Conservation (phyloP, 2,797 vertebrate species). For the Sebastes alutus region DNA sequence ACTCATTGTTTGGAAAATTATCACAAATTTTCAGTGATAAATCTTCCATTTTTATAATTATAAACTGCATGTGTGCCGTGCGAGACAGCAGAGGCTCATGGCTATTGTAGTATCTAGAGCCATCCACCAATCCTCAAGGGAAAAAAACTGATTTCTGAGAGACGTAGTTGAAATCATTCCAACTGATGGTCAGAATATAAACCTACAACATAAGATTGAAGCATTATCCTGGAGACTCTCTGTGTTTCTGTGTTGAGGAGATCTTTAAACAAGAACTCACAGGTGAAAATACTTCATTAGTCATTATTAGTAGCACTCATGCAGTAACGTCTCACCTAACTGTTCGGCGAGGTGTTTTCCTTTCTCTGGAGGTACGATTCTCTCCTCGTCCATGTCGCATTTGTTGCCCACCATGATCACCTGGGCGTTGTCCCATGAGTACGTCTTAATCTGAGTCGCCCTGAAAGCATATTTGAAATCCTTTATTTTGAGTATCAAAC, state of each 20-base stretch:
- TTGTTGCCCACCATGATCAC: constrained; percentile 98
- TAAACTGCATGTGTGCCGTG: background rate
- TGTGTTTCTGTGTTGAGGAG: background rate
- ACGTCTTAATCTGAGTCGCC: constrained; percentile 98
- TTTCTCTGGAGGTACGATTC: constrained; percentile 90
- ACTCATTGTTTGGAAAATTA: background rate
- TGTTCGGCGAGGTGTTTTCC: constrained; percentile 94
- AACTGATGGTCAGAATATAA: background rate
- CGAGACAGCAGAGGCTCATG: background rate
- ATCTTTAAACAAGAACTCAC: background rate
- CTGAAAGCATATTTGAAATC: constrained; percentile 71
- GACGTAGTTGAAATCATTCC: no score
- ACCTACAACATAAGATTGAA: background rate
- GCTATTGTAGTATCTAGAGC: background rate
- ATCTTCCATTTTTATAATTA: background rate
- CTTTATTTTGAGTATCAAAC: background rate
- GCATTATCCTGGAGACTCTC: background rate
- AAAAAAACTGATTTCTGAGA: background rate
- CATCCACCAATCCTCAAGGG: background rate
- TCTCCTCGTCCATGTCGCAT: constrained; percentile 96
- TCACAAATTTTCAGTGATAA: background rate
- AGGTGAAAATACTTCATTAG: background rate
- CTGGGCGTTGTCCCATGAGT: constrained; percentile 98
- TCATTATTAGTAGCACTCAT: no score
- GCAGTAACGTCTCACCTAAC: constrained; percentile 82